phyloP scores from a whole-genome alignment of 2,888 invertebrate genomes.

The Vanessa cardui region DNA sequence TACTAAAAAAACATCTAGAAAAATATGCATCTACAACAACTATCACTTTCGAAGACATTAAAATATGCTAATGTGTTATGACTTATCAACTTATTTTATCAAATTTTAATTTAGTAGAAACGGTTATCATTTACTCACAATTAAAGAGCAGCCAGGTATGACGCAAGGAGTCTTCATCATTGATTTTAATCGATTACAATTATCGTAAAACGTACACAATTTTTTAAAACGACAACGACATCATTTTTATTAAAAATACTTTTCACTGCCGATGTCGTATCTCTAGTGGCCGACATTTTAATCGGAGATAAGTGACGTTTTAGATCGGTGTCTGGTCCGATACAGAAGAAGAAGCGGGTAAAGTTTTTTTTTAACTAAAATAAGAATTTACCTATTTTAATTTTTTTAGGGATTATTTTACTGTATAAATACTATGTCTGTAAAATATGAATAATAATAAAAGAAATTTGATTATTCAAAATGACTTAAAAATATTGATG shows the following conservation, averaged over 20 bases:
- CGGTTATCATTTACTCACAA: conserved; percentile 57
- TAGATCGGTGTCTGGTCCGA: conserved; percentile 40
- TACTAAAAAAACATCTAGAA: too few species aligned
- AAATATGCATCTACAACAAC: not conserved
- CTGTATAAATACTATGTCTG: too few species aligned
- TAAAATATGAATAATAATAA: not conserved
- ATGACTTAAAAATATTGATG: too few species aligned
- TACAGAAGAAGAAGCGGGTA: conserved; percentile 27
- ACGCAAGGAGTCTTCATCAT: conserved; percentile 66
- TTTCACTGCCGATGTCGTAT: conserved; percentile 42
- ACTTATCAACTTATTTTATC: not conserved
- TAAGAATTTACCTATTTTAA: too few species aligned
- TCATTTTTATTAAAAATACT: conserved; percentile 45
- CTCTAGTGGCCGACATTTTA: conserved; percentile 47
- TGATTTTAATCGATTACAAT: conserved; percentile 16
- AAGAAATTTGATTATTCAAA: too few species aligned
- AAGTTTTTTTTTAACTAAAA: not conserved
- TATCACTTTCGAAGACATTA: not conserved
- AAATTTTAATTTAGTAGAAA: not conserved
- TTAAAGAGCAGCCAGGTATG: conserved; percentile 62
- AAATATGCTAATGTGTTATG: not conserved
- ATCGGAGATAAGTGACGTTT: conserved; percentile 59
- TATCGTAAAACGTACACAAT: conserved; percentile 12
- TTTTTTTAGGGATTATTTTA: too few species aligned
- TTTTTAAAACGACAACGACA: conserved; percentile 40